Conservation (phyloP, 2,888 invertebrate genomes). For the Diloba caeruleocephala region DNA sequence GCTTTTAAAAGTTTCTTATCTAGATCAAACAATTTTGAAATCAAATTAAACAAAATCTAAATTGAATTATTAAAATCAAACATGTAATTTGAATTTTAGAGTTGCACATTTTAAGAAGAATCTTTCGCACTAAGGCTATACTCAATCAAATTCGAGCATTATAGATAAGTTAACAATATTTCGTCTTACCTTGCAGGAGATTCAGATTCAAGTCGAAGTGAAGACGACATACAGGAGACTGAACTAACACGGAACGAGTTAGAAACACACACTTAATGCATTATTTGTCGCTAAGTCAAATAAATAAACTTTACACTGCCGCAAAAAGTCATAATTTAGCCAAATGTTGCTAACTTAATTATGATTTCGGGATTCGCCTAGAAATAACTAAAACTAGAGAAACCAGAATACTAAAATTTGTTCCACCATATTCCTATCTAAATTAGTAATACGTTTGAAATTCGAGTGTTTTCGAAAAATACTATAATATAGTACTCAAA, state of each 20-base stretch:
- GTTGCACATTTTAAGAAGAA: no score
- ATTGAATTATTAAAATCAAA: constrained; percentile 29
- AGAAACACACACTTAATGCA: constrained; percentile 76
- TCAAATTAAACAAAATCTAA: constrained; percentile 13
- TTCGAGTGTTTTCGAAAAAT: no score
- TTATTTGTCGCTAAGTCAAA: constrained; percentile 1
- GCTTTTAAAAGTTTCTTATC: no score
- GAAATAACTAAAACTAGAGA: no score
- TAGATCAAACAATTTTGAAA: constrained; percentile 25
- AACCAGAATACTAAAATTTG: no score
- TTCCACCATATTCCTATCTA: no score
- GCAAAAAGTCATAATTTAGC: background rate
- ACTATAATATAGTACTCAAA: no score
- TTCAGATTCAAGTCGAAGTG: constrained; percentile 76
- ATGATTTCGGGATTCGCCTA: background rate
- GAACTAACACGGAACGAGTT: constrained; percentile 72
- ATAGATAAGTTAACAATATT: background rate
- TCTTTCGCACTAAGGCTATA: no score
- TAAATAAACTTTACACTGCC: background rate
- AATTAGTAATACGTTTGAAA: no score
- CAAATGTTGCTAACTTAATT: background rate
- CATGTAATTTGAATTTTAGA: no score
- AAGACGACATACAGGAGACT: constrained; percentile 78
- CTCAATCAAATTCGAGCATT: no score
- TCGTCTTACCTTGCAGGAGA: constrained; percentile 70